Evolutionary conservation across 2,888 invertebrate genomes (phyloP).

Genomic region (Hemithea aestivaria): DNA sequence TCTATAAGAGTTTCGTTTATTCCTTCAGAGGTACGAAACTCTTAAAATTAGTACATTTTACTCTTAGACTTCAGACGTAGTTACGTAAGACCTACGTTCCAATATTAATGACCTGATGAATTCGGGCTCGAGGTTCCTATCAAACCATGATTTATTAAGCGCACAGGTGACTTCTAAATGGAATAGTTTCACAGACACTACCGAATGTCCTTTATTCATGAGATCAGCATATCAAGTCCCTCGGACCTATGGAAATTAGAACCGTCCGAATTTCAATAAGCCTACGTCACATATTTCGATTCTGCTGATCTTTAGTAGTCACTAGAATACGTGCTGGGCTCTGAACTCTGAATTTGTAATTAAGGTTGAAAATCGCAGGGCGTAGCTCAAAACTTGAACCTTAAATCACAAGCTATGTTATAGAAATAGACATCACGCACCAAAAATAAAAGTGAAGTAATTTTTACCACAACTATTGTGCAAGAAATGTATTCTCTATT

Average conservation of each 20-base stretch:
- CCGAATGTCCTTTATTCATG: slow-evolving; percentile 38
- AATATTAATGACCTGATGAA: slow-evolving; percentile 18
- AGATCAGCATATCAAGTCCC: slow-evolving; percentile 28
- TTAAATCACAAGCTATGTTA: too few species aligned
- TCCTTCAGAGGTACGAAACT: too few species aligned
- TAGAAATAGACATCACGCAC: too few species aligned
- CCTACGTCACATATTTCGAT: slow-evolving; percentile 15
- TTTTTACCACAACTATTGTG: too few species aligned
- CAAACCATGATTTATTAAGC: slow-evolving; percentile 21
- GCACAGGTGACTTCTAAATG: slow-evolving; percentile 20
- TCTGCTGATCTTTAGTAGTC: slow-evolving; percentile 9
- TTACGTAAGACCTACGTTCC: slow-evolving; percentile 1
- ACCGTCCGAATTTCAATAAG: slow-evolving; percentile 33
- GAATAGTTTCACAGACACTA: slow-evolving; percentile 28
- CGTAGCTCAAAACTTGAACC: too few species aligned
- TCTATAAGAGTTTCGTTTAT: too few species aligned
- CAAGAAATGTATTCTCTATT: too few species aligned
- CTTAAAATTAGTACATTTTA: too few species aligned
- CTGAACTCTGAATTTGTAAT: slow-evolving; percentile 1
- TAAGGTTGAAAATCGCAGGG: not conserved
- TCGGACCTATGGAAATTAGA: slow-evolving; percentile 35
- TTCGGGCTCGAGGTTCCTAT: slow-evolving; percentile 9
- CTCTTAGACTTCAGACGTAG: too few species aligned
- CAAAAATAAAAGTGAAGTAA: too few species aligned
- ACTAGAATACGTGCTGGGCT: not conserved